A percentile compares a stretch with the other conserved stretches of the same genome.
Conservation (phyloP, 2,888 invertebrate genomes). For the Diabrotica balteata region DNA sequence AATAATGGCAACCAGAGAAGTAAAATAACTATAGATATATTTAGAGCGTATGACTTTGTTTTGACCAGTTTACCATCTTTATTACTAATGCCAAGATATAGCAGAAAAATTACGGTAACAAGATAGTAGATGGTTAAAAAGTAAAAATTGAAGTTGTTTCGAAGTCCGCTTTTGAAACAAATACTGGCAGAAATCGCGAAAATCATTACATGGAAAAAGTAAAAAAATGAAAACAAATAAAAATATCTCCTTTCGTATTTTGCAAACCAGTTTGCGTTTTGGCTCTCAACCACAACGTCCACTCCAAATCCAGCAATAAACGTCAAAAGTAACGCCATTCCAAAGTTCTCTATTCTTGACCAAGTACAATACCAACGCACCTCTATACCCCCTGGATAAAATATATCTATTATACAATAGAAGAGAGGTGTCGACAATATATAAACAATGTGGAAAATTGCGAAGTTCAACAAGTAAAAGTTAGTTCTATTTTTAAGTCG, state of each 20-base stretch:
- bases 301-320: conserved; percentile 38
- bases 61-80: conserved; percentile 12
- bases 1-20: conserved; percentile 35
- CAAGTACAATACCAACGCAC: conserved; percentile 36
- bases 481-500: conserved; percentile 34
- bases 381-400: conserved; percentile 27
- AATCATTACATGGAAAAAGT: conserved; percentile 35
- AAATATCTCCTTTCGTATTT: conserved; percentile 33
- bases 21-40: conserved; percentile 23
- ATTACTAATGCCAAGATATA: conserved; percentile 28
- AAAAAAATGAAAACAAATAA: conserved; percentile 36
- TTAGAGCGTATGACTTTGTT: conserved; percentile 25
- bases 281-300: conserved; percentile 36
- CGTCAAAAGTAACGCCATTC: conserved; percentile 34
- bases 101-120: conserved; percentile 10
- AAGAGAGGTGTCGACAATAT: conserved; percentile 37
- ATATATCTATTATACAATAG: conserved; percentile 34
- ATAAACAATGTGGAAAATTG: conserved; percentile 31
- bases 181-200: conserved; percentile 34
- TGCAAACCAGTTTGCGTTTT: conserved; percentile 28
- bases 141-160: conserved; percentile 32
- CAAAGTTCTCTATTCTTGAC: conserved; percentile 34
- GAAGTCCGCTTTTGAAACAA: conserved; percentile 34
- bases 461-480: conserved; percentile 35
- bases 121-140: conserved; percentile 35